Conservation (phyloP, 2,113 vertebrate species). For the Psilopogon haemacephalus region DNA sequence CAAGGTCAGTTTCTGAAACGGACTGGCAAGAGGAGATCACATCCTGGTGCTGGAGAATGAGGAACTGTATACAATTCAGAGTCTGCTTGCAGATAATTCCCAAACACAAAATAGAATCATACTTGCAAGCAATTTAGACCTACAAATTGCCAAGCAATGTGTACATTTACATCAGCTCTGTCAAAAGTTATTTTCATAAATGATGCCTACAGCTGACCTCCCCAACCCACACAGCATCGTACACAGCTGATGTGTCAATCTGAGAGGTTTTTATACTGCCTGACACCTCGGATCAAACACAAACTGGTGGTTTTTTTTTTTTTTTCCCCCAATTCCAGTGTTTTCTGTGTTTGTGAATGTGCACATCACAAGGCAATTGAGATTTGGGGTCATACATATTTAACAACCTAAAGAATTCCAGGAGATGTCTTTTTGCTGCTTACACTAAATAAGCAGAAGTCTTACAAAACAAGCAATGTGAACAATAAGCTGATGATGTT, state of each 20-base stretch:
- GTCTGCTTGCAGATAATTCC: neutral
- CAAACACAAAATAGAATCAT: neutral
- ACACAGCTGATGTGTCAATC: neutral
- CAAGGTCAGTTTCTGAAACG: neutral
- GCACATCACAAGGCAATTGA: neutral
- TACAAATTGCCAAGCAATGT: neutral
- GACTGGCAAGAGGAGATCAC: neutral
- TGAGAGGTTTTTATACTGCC: neutral
- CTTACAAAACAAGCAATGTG: neutral
- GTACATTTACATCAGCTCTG: neutral
- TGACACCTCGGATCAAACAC: neutral
- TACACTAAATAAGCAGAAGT: neutral
- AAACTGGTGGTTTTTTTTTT: neutral
- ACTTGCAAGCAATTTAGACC: neutral
- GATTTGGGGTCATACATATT: neutral
- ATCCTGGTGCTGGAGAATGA: neutral
- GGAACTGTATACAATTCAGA: neutral
- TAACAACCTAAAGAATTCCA: neutral
- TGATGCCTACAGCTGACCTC: neutral
- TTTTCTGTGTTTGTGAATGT: neutral
- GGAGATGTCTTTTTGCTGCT: neutral
- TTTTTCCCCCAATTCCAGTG: neutral
- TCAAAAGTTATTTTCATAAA: neutral
- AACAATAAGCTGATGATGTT: neutral
- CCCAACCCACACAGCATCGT: neutral